These are phyloP conservation scores for Coregonus clupeaformis DNA, from an alignment of 2,113 vertebrate genomes.

Conservation along the genomic window DNA sequence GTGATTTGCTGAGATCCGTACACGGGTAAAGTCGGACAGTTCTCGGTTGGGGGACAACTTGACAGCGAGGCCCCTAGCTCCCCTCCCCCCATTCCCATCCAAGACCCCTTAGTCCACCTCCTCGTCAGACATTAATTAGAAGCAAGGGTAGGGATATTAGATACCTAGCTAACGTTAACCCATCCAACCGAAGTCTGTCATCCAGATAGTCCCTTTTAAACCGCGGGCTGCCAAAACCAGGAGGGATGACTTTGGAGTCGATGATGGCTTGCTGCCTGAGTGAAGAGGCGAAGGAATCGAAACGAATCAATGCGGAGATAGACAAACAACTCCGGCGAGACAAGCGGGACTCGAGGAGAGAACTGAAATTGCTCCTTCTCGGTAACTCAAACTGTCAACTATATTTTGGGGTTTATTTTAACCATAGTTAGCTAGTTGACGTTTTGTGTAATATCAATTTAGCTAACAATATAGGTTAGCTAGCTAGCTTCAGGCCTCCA, in stretches of 20 bases:
- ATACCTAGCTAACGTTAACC: slow-evolving; percentile 2
- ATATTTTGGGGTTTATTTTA: slow-evolving; percentile 13
- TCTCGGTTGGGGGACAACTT: slow-evolving; percentile 71
- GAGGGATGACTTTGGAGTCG: slow-evolving; percentile 91
- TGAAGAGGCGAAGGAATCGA: slow-evolving; percentile 98
- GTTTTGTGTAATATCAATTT: neutral
- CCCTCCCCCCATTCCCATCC: slow-evolving; percentile 52
- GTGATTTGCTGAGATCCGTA: slow-evolving; percentile 56
- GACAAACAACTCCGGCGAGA: slow-evolving; percentile 96
- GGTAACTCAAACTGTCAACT: slow-evolving; percentile 67
- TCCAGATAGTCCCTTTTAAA: slow-evolving; percentile 56
- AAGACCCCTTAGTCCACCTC: slow-evolving; percentile 32
- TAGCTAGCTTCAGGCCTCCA: neutral
- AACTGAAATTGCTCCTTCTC: slow-evolving; percentile 91
- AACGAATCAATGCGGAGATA: slow-evolving; percentile 97
- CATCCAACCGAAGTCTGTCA: slow-evolving; percentile 40
- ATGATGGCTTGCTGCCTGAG: slow-evolving; percentile 99
- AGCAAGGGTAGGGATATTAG: slow-evolving; percentile 36
- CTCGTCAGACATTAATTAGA: slow-evolving; percentile 43
- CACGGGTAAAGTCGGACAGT: slow-evolving; percentile 61
- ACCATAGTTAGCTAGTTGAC: slow-evolving; percentile 8
- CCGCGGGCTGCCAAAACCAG: slow-evolving; percentile 68
- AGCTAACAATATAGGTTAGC: neutral
- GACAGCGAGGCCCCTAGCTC: slow-evolving; percentile 70
- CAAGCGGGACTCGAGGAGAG: slow-evolving; percentile 91